phyloP scores from a whole-genome alignment of 1,140 invertebrate species.

The Sitobion miscanthi region DNA sequence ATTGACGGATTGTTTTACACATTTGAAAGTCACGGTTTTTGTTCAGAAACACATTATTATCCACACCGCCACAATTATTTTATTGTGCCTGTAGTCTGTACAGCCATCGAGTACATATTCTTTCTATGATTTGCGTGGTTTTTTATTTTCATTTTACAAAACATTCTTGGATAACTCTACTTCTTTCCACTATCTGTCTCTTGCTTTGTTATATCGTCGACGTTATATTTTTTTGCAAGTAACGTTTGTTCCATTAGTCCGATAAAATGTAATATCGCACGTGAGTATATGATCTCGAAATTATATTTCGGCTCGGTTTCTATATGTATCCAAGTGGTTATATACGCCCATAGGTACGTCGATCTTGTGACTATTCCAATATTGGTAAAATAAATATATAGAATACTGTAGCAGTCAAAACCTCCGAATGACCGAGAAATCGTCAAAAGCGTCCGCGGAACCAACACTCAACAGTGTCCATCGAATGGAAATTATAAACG shows the following conservation, averaged over 20 bases:
- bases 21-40: conserved; percentile 19
- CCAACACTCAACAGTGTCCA: neutral
- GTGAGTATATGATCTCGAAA: neutral
- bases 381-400: too few species aligned
- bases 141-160: neutral
- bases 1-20: conserved; percentile 6
- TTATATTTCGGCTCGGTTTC: neutral
- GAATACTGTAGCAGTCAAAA: neutral
- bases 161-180: neutral
- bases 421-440: neutral
- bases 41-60: conserved; percentile 16
- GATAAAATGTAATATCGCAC: neutral
- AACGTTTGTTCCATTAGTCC: conserved; percentile 1
- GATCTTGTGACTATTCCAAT: neutral
- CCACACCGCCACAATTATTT: neutral
- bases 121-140: neutral
- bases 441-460: too few species aligned
- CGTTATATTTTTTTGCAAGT: neutral
- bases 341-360: neutral
- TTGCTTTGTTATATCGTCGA: neutral
- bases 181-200: neutral
- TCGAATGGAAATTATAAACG: neutral
- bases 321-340: neutral
- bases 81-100: neutral
- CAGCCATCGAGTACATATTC: neutral